These are phyloP conservation scores for Agrochola circellaris DNA, from an alignment of 2,888 invertebrate genomes.

Conservation along the genomic window DNA sequence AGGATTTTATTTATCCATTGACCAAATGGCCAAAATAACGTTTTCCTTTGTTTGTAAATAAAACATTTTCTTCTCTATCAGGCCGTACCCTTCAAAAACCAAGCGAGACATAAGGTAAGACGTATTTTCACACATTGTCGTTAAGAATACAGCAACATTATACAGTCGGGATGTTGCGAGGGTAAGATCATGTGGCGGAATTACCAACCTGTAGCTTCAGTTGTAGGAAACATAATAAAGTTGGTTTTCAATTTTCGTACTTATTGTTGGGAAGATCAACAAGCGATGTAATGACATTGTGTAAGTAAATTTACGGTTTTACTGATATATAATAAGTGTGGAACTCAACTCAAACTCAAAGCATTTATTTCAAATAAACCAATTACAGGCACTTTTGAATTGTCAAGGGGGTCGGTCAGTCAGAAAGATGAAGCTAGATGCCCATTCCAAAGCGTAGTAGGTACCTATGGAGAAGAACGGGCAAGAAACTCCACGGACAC, in stretches of 20 bases:
- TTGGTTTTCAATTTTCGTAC: constrained; percentile 14
- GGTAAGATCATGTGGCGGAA: constrained; percentile 25
- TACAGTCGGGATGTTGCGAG: constrained; percentile 8
- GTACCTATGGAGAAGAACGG: no score
- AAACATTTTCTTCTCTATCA: not conserved
- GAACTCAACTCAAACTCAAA: no score
- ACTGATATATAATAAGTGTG: not conserved
- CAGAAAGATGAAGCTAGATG: no score
- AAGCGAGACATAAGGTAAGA: constrained; percentile 4
- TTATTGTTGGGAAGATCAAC: constrained; percentile 30
- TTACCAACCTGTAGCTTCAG: constrained; percentile 48
- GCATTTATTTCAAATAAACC: no score
- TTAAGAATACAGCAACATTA: constrained; percentile 35
- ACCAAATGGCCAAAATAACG: no score
- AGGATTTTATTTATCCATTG: not conserved
- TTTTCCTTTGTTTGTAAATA: not conserved
- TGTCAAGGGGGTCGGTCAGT: no score
- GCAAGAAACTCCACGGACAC: no score
- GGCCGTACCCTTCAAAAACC: not conserved
- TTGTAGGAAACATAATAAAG: constrained; percentile 7
- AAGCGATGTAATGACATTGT: not conserved
- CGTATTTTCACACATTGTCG: constrained; percentile 32
- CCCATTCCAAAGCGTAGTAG: no score
- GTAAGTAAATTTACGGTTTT: not conserved
- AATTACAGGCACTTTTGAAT: no score